Conservation (phyloP, 2,888 invertebrate genomes). For the Phyllotreta striolata region DNA sequence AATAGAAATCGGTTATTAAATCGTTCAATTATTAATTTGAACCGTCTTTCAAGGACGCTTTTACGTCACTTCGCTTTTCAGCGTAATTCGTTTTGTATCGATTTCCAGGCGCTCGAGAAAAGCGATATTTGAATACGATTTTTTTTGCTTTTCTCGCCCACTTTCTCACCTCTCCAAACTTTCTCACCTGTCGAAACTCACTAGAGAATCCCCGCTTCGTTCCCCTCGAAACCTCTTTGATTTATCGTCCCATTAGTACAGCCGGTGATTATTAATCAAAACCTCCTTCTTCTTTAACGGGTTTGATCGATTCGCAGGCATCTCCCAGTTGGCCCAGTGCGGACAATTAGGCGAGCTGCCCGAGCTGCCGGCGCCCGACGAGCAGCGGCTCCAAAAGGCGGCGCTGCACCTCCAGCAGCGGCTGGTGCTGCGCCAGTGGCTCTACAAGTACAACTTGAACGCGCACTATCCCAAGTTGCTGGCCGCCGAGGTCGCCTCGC, state of each 20-base stretch:
- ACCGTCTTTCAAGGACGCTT: slow-evolving; percentile 9
- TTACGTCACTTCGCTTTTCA: slow-evolving; percentile 16
- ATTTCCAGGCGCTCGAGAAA: neutral
- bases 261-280: too few relatives aligned
- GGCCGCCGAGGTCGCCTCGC: slow-evolving; percentile 81
- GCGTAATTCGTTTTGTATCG: slow-evolving; percentile 15
- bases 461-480: slow-evolving; percentile 78
- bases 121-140: too few relatives aligned
- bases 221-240: too few relatives aligned
- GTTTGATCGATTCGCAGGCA: slow-evolving; percentile 69
- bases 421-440: slow-evolving; percentile 86
- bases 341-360: slow-evolving; percentile 81
- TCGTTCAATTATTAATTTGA: slow-evolving; percentile 11
- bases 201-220: too few relatives aligned
- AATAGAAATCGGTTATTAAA: slow-evolving; percentile 4
- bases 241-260: too few relatives aligned
- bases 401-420: slow-evolving; percentile 83
- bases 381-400: slow-evolving; percentile 82
- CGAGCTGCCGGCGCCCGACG: slow-evolving; percentile 84
- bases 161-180: too few relatives aligned
- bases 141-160: too few relatives aligned
- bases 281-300: too few relatives aligned
- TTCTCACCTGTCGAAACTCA: too few relatives aligned
- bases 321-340: slow-evolving; percentile 83
- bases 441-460: slow-evolving; percentile 76